phyloP scores from a whole-genome alignment of 2,888 invertebrate species.

The Fissipunctia ypsillon region DNA sequence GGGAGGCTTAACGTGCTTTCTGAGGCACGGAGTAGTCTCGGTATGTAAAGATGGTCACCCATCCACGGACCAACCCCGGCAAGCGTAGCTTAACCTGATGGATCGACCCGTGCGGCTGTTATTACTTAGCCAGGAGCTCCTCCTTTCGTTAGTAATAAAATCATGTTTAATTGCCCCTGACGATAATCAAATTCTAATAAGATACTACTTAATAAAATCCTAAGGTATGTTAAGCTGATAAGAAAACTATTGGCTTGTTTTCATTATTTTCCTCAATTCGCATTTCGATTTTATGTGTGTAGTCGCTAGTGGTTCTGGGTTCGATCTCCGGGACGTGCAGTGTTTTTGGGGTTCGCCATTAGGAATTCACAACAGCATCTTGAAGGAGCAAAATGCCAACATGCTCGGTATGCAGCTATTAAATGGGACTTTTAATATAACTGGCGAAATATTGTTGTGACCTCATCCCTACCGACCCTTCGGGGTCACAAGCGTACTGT shows the following conservation, averaged over 20 bases:
- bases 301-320: neutral
- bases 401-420: neutral
- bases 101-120: no score
- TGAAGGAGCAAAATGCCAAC: neutral
- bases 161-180: no score
- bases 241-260: neutral
- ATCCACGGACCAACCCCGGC: no score
- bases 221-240: neutral
- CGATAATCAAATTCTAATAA: neutral
- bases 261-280: neutral
- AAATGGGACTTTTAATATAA: no score
- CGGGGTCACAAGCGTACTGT: neutral
- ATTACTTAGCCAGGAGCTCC: no score
- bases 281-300: neutral
- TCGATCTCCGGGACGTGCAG: neutral
- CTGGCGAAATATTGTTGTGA: neutral
- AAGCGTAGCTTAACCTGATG: no score
- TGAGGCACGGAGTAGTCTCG: no score
- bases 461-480: neutral
- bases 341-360: neutral
- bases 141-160: no score
- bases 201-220: neutral
- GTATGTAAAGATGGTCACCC: no score
- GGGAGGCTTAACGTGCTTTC: no score
- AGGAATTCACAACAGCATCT: neutral